A percentile compares a stretch with the other conserved stretches of the same genome.
phyloP scores from a whole-genome alignment of 1,140 invertebrate species.

The Rhagoletis zephyria region DNA sequence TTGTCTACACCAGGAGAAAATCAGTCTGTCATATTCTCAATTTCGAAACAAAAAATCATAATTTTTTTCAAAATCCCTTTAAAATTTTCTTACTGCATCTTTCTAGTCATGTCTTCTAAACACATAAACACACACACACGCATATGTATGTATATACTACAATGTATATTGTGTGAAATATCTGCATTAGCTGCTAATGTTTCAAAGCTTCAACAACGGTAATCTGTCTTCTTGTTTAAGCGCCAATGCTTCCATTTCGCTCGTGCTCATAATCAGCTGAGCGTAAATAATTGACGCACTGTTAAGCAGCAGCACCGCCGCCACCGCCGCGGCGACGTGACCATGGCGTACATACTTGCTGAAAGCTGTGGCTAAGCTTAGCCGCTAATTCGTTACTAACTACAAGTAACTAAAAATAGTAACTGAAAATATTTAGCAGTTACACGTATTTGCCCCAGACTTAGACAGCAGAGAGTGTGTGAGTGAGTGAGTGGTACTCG shows the following conservation, averaged over 20 bases:
- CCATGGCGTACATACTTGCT: neutral
- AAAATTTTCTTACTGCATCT: no score
- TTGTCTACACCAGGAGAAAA: no score
- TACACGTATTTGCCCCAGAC: conserved; percentile 36
- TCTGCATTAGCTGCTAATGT: conserved; percentile 45
- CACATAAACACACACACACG: neutral
- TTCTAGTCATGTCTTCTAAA: no score
- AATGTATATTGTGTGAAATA: neutral
- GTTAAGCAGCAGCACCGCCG: conserved; percentile 36
- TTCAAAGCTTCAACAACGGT: conserved; percentile 40
- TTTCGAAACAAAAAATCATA: no score
- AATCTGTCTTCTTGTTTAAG: conserved; percentile 37
- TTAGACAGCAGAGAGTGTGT: neutral
- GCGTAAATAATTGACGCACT: conserved; percentile 56
- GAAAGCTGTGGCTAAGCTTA: neutral
- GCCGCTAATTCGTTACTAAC: conserved; percentile 26
- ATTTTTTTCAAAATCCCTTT: no score
- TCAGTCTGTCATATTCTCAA: no score
- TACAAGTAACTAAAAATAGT: conserved; percentile 37
- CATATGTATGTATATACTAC: neutral
- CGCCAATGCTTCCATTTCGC: conserved; percentile 21
- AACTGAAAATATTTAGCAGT: conserved; percentile 29
- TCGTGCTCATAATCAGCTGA: conserved; percentile 54
- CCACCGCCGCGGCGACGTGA: neutral
- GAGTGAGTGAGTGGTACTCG: neutral